These are phyloP conservation scores for Leptinotarsa undecemlineata DNA, from an alignment of 1,140 invertebrate species.

Conservation along the genomic window DNA sequence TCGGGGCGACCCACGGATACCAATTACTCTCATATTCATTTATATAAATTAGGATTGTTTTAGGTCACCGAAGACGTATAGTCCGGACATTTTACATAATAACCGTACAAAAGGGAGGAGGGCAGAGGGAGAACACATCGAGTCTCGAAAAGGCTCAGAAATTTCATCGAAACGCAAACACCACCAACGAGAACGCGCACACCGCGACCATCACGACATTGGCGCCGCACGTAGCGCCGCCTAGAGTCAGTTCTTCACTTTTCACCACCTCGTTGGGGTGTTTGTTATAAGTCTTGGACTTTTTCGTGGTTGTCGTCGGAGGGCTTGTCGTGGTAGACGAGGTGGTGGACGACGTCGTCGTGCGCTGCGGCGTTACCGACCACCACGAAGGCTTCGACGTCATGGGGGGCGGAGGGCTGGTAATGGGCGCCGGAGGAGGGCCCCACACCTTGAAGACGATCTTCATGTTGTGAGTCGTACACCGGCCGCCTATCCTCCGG, in stretches of 20 bases:
- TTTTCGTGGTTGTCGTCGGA: constrained; percentile 51
- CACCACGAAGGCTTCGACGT: constrained; percentile 33
- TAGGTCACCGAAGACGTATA: constrained; percentile 37
- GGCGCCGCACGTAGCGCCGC: constrained; percentile 32
- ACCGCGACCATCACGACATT: constrained; percentile 40
- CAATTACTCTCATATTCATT: constrained; percentile 20
- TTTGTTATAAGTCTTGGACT: constrained; percentile 70
- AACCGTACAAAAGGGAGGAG: constrained; percentile 30
- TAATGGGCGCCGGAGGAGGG: constrained; percentile 57
- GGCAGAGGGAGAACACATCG: constrained; percentile 25
- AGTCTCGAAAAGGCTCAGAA: constrained; percentile 29
- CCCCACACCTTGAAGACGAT: constrained; percentile 85
- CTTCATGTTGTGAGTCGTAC: constrained; percentile 93
- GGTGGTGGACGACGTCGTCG: constrained; percentile 53
- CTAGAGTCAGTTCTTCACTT: constrained; percentile 80
- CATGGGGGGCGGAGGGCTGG: constrained; percentile 42
- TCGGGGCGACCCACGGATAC: neutral
- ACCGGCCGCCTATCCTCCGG: constrained; percentile 80
- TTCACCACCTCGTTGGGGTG: constrained; percentile 91
- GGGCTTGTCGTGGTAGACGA: constrained; percentile 41
- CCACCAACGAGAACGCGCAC: constrained; percentile 38
- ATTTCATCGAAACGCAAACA: constrained; percentile 49
- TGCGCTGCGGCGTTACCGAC: constrained; percentile 52
- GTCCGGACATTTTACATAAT: constrained; percentile 18
- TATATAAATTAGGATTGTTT: constrained; percentile 45